Base-by-base conservation (phyloP, 2,113 vertebrate genomes). In the Anseranas semipalmata region DNA sequence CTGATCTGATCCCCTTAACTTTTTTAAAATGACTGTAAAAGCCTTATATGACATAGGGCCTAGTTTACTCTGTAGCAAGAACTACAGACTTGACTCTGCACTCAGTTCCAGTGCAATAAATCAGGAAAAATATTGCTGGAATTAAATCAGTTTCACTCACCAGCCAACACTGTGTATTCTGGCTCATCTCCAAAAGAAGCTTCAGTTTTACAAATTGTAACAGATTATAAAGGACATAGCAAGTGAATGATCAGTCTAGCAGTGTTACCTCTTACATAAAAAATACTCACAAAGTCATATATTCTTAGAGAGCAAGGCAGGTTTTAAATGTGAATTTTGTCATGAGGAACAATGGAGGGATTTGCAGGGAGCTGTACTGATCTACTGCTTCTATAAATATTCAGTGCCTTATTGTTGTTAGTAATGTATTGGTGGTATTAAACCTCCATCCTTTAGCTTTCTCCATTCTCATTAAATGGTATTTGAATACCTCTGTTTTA, bases 401-500 rank as follows among this genome's bases (percentile, higher is more conserved):
- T 96, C 90, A 96, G 58, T 65, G 77, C 11, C 1, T 87, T 91
- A 85, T 63, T 95, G 73, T 87, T 80, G 52, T 87, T 85, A 65
- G 53, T 56, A 90, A 90, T 39, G 6, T 71, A 87, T 74, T 74
- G 41, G 18, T 78, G 35, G 30, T 81, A 45, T 66, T 65, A 80
- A 78, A 74, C 48, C 45, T 86, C 41, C 28, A 56, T 59, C 88
- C 43, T 93, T 95, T 74, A 81, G 33, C 30, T 95, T 90, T 90
- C 72, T 74, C 53, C 28, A 27, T 68, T 92, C 55, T 95, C 59
- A 96, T 97, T 96, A 92, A 85, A 77, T 62, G 50, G n/a, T 10
- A 48, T 87, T 95, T 87, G 59, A 89, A 92, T 74, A 39, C 7
- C 7, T 74, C 35, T 89, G n/a, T 91, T 89, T 87, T 80, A 90